Evolutionary conservation across 2,113 vertebrate species (phyloP).

Genomic region (Equus quagga): DNA sequence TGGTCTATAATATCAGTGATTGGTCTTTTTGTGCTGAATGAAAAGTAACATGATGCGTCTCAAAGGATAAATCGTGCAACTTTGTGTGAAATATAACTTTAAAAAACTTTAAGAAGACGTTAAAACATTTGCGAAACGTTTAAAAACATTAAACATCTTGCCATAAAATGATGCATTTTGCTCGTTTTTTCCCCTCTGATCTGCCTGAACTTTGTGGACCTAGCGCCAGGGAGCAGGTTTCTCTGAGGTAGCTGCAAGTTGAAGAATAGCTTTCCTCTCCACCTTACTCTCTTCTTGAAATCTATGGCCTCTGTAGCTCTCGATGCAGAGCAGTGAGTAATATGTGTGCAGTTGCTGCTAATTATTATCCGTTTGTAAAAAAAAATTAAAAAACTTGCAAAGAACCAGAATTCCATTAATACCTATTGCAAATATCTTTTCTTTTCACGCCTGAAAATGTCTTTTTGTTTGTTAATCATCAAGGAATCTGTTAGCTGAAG

Average conservation of each 20-base stretch:
- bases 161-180: background rate
- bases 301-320: background rate
- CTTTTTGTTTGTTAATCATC: constrained; percentile 46
- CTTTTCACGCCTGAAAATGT: background rate
- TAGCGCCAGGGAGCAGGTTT: background rate
- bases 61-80: constrained; percentile 10
- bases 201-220: background rate
- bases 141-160: background rate
- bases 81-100: constrained; percentile 50
- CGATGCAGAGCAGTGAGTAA: background rate
- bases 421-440: constrained; percentile 24
- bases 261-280: background rate
- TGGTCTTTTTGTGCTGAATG: constrained; percentile 26
- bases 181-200: background rate
- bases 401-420: constrained; percentile 27
- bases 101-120: constrained; percentile 33
- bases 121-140: constrained; percentile 36
- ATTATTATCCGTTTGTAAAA: background rate
- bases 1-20: background rate
- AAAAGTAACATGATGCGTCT: background rate
- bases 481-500: constrained; percentile 11
- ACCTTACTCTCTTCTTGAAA: background rate
- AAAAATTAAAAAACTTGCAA: background rate
- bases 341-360: background rate
- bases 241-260: background rate